Evolutionary conservation across 2,113 vertebrate genomes (phyloP).

Genomic region (Prunella fulvescens): DNA sequence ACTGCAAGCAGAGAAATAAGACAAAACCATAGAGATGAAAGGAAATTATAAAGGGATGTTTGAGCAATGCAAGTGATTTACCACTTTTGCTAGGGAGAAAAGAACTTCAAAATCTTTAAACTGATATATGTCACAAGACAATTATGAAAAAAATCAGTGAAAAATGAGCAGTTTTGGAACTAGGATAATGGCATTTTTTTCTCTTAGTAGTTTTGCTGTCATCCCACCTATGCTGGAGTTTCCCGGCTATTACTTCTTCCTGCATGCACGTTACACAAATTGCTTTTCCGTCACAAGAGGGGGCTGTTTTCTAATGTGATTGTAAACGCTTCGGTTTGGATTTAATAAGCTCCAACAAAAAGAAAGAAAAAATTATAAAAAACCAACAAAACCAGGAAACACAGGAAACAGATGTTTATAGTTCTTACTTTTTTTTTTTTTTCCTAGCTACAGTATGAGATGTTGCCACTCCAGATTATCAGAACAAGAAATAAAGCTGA

Average conservation of each 20-base stretch:
- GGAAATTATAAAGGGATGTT: background rate
- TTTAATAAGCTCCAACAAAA: background rate
- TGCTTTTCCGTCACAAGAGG: conserved; percentile 66
- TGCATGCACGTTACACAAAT: background rate
- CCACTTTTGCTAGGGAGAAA: background rate
- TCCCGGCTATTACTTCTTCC: background rate
- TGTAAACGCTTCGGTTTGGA: background rate
- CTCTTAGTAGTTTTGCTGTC: background rate
- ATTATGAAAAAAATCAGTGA: background rate
- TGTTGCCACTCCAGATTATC: background rate
- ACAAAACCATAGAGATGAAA: background rate
- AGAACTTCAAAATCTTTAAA: background rate
- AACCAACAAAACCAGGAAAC: background rate
- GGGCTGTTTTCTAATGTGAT: conserved; percentile 62
- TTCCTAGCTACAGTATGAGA: background rate
- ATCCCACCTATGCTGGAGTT: background rate
- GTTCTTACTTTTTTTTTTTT: background rate
- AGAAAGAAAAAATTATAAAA: background rate
- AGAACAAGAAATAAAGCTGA: background rate
- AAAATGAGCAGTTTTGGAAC: background rate
- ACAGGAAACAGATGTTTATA: conserved; percentile 1
- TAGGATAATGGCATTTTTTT: background rate
- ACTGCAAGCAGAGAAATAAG: background rate
- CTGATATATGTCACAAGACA: background rate
- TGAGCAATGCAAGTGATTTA: background rate